Evolutionary conservation across 2,888 invertebrate species (phyloP), one percentile per base, ranked within the genome.

Genomic region (Melieria picta): DNA sequence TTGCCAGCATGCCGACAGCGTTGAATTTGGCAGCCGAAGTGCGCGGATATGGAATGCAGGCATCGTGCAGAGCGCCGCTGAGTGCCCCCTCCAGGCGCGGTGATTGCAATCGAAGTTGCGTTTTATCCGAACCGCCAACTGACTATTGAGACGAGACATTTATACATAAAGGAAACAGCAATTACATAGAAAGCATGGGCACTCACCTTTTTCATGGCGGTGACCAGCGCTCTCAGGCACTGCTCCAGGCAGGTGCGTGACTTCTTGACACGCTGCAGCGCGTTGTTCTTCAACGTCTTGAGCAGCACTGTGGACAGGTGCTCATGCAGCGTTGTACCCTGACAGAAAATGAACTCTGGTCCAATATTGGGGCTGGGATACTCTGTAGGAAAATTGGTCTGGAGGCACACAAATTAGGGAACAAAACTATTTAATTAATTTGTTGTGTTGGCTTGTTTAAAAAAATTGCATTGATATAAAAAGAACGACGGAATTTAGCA

Each of bases 1-100:
- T 94, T 0, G 96, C 96, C 71, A 98, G 87, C 69, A 92, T 90
- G 80, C 95, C 95, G 42, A 94, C 93, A 45, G 94, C 93, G 86
- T 95, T 96, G 89, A 98, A 98, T 80, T 94, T 93, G 0, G 96
- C 97, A 1, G 97, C 97, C 9, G 96, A 96, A 0, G 97, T 98
- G 68, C 96, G 89, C 0, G 98, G 98, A 86, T 97, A 98, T 0
- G 98, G 98, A 78, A 98, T 94, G 83, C 94, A 94, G 7, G 94
- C 92, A 81, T 95, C 95, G 66, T 87, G 87, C 5, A 87, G 72
- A 1, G 86, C 86, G 4, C 83, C 82, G 74, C 86, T 86, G 9
- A 85, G 83, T 0, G 87, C 87, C 7, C 87, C 87, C 70, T 87
- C 87, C 3, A 87, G 71, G 4, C 87, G 78, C 0, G 87, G 87